A percentile compares a stretch with the other conserved stretches of the same genome.
Conservation (phyloP, 2,113 vertebrate genomes). For the Halichoerus grypus region DNA sequence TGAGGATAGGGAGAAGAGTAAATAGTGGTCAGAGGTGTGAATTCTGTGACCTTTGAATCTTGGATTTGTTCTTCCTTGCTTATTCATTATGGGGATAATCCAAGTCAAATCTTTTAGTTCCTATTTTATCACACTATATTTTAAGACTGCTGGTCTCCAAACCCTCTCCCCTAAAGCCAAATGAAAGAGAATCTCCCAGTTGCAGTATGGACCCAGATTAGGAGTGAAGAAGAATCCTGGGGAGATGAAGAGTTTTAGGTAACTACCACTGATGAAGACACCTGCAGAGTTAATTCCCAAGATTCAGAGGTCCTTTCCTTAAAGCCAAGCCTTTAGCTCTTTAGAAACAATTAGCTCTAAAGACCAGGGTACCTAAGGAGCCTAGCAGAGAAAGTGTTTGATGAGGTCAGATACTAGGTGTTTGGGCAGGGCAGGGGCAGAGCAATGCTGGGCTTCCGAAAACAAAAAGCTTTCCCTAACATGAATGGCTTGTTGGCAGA, state of each 20-base stretch:
- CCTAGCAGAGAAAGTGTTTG: background rate
- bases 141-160: background rate
- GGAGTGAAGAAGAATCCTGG: background rate
- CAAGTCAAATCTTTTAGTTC: background rate
- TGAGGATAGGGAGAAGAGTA: background rate
- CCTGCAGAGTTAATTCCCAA: background rate
- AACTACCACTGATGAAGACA: background rate
- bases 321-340: background rate
- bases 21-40: background rate
- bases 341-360: background rate
- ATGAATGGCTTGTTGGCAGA: background rate
- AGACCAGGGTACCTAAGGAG: background rate
- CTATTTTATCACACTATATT: background rate
- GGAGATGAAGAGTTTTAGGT: background rate
- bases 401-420: background rate
- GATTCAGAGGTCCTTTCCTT: background rate
- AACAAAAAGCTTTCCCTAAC: background rate
- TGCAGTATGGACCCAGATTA: background rate
- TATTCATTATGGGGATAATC: background rate
- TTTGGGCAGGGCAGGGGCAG: background rate
- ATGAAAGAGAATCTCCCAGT: background rate
- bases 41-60: background rate
- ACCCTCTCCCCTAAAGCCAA: background rate
- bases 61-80: slow-evolving; percentile 16
- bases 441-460: background rate